Evolutionary conservation across 2,888 invertebrate genomes (phyloP).

Genomic region (Drosophila bunnanda): DNA sequence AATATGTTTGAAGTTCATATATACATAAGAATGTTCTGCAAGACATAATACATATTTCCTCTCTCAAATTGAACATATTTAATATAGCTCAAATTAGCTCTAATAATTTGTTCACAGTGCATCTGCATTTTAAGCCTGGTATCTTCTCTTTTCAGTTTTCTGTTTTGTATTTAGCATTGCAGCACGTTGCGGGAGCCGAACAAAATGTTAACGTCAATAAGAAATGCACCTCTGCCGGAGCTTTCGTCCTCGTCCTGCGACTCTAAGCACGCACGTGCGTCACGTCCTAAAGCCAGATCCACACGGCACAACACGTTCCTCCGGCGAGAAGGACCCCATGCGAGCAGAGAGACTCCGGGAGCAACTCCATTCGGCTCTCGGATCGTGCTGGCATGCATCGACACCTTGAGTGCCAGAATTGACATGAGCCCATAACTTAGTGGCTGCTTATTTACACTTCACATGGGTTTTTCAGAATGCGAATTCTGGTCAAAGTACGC

Average conservation of each 20-base stretch:
- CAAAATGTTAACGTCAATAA: slow-evolving; percentile 74
- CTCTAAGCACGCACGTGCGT: slow-evolving; percentile 66
- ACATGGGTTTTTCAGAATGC: slow-evolving; percentile 25
- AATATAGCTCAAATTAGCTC: too few species aligned
- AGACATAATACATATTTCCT: too few species aligned
- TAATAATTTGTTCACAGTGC: slow-evolving; percentile 20
- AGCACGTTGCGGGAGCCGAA: slow-evolving; percentile 47
- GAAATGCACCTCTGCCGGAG: slow-evolving; percentile 56
- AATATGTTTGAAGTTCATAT: not conserved
- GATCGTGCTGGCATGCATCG: slow-evolving; percentile 55
- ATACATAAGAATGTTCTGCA: not conserved
- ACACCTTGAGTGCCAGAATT: slow-evolving; percentile 49
- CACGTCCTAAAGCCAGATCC: slow-evolving; percentile 57
- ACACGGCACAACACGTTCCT: slow-evolving; percentile 30
- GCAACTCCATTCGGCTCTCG: slow-evolving; percentile 24
- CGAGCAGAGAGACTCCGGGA: not conserved
- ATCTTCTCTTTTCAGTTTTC: slow-evolving; percentile 33
- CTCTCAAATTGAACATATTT: too few species aligned
- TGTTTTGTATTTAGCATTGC: slow-evolving; percentile 46
- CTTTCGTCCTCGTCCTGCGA: slow-evolving; percentile 24
- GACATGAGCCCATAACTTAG: slow-evolving; percentile 61
- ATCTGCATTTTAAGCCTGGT: slow-evolving; percentile 25
- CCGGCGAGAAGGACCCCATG: slow-evolving; percentile 2
- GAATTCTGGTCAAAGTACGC: not conserved
- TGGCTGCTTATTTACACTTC: slow-evolving; percentile 66